Evolutionary conservation across 1,140 invertebrate species (phyloP).

Genomic region (Drosophila mayri): DNA sequence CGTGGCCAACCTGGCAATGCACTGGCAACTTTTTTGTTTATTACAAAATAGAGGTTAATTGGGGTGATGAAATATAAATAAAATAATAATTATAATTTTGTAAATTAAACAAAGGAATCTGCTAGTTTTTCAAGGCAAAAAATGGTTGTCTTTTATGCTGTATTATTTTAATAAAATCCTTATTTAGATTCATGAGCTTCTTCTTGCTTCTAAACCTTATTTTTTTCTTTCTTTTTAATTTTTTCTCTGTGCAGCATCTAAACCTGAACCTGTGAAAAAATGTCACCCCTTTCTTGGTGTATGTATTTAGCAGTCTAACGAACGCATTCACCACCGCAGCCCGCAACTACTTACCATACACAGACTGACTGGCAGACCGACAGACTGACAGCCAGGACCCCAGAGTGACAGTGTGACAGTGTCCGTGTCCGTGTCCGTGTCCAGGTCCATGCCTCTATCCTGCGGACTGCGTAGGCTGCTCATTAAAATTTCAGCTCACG

Average conservation of each 20-base stretch:
- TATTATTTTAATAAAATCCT: no score
- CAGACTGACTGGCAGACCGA: neutral
- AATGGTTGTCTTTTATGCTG: no score
- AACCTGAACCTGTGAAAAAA: constrained; percentile 49
- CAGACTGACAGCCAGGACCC: constrained; percentile 36
- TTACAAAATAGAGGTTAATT: neutral
- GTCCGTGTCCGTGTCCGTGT: constrained; percentile 14
- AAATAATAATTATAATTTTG: no score
- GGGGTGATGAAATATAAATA: no score
- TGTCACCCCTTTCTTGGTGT: constrained; percentile 26
- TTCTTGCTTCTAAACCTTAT: neutral
- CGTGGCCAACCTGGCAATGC: neutral
- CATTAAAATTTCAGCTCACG: constrained; percentile 80
- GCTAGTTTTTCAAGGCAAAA: no score
- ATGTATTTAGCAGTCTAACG: constrained; percentile 66
- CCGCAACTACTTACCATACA: constrained; percentile 42
- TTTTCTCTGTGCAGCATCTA: constrained; percentile 19
- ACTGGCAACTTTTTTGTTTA: neutral
- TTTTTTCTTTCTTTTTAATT: neutral
- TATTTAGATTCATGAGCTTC: neutral
- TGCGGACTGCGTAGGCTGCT: constrained; percentile 35
- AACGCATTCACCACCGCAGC: constrained; percentile 54
- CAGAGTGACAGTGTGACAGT: constrained; percentile 37
- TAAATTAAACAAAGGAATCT: no score
- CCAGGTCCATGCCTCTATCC: constrained; percentile 45